Base-by-base conservation (phyloP, 2,113 vertebrate genomes). In the Rousettus leschenaultii region DNA sequence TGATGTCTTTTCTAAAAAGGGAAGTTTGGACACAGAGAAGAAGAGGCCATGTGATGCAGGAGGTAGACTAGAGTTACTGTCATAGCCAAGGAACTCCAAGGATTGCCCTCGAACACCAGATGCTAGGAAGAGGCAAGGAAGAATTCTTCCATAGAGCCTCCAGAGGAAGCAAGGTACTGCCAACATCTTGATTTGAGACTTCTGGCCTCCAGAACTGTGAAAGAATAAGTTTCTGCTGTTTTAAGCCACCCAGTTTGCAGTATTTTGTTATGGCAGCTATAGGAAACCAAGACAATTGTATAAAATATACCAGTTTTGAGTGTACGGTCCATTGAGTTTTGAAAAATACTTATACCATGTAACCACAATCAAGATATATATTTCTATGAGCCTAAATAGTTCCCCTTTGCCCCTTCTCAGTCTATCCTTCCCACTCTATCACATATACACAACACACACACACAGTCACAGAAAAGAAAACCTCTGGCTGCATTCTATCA, bases 361-460 rank as follows among this genome's bases (percentile, higher is more conserved):
- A 86, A 55, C 11, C 19, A 59, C 15, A 26, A 83, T 73, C 55
- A 71, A 73, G 70, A 73, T 59, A 90, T 2, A 71, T 63, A 51
- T 28, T 83, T 38, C 10, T 74, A 21, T 2, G 3, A 86, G 33
- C 8, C 38, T 78, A 35, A 53, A 61, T 21, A 24, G 7, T 30
- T 63, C 24, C 15, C 30, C 4, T 86, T 22, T 88, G 16, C 28
- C 65, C 65, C 8, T 35, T 30, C 18, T 38, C n/a, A 68, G 14
- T 35, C n/a, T 51, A 5, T 16, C 7, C 14, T 0, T 33, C 8
- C 5, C 5, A 3, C 2, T 2, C 24, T 8, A 59, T 3, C 57
- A 59, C 57, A 59, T 10, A 59, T 22, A 59, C 57, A 57, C 57
- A 59, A 59, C 24, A 59, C 16, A 51, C 68, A 80, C 6, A n/a